phyloP scores from a whole-genome alignment of 1,140 invertebrate species.

The Reticulitermes speratus region DNA sequence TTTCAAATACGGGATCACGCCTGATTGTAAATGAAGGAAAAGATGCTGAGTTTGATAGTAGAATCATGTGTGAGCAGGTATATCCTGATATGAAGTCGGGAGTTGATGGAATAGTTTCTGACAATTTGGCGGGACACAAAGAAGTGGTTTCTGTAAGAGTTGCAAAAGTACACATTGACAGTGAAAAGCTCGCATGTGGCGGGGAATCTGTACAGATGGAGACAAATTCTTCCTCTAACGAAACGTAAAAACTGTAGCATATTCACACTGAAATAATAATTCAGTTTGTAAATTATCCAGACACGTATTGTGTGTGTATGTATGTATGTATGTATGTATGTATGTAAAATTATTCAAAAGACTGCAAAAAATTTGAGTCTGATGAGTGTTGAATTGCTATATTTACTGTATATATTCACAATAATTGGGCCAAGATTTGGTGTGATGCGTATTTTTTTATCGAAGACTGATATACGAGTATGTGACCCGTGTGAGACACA shows the following conservation, averaged over 20 bases:
- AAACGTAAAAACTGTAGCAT: not conserved
- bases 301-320: too few relatives aligned
- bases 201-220: not conserved
- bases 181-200: not conserved
- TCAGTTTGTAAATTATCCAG: not conserved
- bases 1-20: not conserved
- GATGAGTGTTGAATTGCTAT: not conserved
- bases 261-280: not conserved
- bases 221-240: not conserved
- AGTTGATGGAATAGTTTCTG: not conserved
- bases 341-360: not conserved
- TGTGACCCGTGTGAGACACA: not conserved
- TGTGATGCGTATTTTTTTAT: slow-evolving; percentile 7
- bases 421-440: not conserved
- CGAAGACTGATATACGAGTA: not conserved
- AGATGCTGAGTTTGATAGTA: not conserved
- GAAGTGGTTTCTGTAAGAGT: not conserved
- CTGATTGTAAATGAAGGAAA: not conserved
- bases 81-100: not conserved
- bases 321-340: not conserved
- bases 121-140: not conserved
- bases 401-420: not conserved
- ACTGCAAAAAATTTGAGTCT: not conserved
- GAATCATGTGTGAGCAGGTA: not conserved
- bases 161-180: not conserved